These are phyloP conservation scores for Bombus sibiricus DNA, from an alignment of 1,140 invertebrate species.

Conservation along the genomic window DNA sequence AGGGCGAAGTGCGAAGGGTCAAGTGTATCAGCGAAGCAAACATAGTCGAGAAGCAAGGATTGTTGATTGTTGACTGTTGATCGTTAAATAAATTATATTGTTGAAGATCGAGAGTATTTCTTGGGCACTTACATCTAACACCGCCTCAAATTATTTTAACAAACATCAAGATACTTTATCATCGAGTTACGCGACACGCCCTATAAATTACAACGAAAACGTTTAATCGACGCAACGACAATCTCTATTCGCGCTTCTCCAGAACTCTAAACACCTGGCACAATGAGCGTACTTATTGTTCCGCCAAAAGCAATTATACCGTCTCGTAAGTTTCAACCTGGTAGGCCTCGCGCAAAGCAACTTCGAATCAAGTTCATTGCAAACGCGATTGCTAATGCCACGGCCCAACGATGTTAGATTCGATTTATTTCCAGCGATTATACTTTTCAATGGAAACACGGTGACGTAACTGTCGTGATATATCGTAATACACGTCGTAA, in stretches of 20 bases:
- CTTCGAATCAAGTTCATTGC: conserved; percentile 22
- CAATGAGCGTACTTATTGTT: background rate
- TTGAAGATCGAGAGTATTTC: too few species aligned
- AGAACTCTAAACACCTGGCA: background rate
- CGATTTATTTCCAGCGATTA: conserved; percentile 9
- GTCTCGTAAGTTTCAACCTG: background rate
- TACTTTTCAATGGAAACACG: background rate
- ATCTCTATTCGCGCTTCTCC: background rate
- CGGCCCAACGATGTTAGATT: background rate
- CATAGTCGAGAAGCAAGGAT: too few species aligned
- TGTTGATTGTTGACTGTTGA: too few species aligned
- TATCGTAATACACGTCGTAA: background rate
- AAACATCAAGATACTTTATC: background rate
- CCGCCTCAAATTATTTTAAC: too few species aligned
- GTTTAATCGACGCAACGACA: background rate
- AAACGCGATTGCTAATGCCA: background rate
- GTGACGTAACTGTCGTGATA: background rate
- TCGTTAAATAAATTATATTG: too few species aligned
- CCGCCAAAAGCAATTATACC: background rate
- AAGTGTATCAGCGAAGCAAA: too few species aligned
- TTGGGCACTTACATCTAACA: too few species aligned
- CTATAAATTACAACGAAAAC: background rate
- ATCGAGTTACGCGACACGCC: background rate
- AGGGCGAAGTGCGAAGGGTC: too few species aligned
- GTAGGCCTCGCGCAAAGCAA: background rate